phyloP scores from a whole-genome alignment of 2,888 invertebrate species.

The Luffia ferchaultella region DNA sequence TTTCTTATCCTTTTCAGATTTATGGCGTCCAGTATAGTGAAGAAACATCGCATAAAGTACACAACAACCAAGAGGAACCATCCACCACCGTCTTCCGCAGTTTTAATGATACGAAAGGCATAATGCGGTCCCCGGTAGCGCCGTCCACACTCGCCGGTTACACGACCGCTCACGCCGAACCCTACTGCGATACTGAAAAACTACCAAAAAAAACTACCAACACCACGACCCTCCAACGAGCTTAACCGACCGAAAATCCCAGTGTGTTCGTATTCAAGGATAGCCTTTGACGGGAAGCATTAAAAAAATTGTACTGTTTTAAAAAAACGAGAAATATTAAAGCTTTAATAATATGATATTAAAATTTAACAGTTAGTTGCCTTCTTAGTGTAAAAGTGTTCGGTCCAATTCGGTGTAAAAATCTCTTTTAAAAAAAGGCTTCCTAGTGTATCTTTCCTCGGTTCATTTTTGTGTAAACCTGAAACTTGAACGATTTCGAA shows the following conservation, averaged over 20 bases:
- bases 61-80: constrained; percentile 4
- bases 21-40: constrained; percentile 30
- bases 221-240: not conserved
- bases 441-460: not conserved
- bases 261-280: constrained; percentile 3
- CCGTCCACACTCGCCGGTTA: not conserved
- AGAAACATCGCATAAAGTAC: constrained; percentile 21
- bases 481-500: not conserved
- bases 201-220: too few relatives aligned
- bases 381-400: constrained; percentile 33
- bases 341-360: constrained; percentile 27
- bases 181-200: too few relatives aligned
- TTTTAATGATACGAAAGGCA: too few relatives aligned
- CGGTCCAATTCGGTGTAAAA: constrained; percentile 39
- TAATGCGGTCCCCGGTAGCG: not conserved
- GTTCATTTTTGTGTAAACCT: not conserved
- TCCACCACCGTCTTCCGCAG: constrained; percentile 16
- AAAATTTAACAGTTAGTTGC: constrained; percentile 35
- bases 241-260: constrained; percentile 6
- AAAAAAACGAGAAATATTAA: not conserved
- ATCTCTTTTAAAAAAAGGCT: not conserved
- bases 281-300: constrained; percentile 2
- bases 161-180: too few relatives aligned
- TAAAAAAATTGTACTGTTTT: constrained; percentile 11
- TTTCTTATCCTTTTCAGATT: too few relatives aligned